These are phyloP conservation scores for Odontocerum albicorne DNA, from an alignment of 2,888 invertebrate genomes.

Conservation along the genomic window DNA sequence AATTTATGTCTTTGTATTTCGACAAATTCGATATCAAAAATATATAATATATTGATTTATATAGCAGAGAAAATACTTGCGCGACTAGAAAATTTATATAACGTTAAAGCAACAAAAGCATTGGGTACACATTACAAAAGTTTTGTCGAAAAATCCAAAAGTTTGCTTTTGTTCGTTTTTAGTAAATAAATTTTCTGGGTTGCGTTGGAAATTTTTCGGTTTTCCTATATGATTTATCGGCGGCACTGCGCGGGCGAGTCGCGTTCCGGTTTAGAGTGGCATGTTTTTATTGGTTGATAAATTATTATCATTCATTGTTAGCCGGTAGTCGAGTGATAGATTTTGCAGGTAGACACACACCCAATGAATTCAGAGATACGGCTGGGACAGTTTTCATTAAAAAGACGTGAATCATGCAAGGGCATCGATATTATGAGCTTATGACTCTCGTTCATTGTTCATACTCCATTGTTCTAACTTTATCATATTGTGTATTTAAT, in stretches of 20 bases:
- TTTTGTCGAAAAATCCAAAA: slow-evolving; percentile 24
- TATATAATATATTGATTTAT: no score
- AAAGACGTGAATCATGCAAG: slow-evolving; percentile 12
- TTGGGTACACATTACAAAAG: no score
- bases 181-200: slow-evolving; percentile 35
- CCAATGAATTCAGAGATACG: no score
- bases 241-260: slow-evolving; percentile 24
- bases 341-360: slow-evolving; percentile 13
- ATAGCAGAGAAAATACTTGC: no score
- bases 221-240: slow-evolving; percentile 34
- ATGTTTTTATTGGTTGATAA: slow-evolving; percentile 36
- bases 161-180: slow-evolving; percentile 33
- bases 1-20: no score
- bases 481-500: no score
- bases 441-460: no score
- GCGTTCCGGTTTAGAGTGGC: slow-evolving; percentile 23
- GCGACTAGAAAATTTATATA: no score
- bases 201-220: slow-evolving; percentile 32
- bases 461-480: no score
- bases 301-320: slow-evolving; percentile 37
- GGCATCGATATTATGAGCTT: no score
- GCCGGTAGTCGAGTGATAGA: slow-evolving; percentile 31
- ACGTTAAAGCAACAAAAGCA: slow-evolving; percentile 13
- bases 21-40: no score
- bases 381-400: slow-evolving; percentile 17